Percentiles rank a stretch among this genome's conserved stretches.
These are phyloP conservation scores for Hippocampus comes DNA, from an alignment of 2,113 vertebrate genomes.

Conservation along the genomic window DNA sequence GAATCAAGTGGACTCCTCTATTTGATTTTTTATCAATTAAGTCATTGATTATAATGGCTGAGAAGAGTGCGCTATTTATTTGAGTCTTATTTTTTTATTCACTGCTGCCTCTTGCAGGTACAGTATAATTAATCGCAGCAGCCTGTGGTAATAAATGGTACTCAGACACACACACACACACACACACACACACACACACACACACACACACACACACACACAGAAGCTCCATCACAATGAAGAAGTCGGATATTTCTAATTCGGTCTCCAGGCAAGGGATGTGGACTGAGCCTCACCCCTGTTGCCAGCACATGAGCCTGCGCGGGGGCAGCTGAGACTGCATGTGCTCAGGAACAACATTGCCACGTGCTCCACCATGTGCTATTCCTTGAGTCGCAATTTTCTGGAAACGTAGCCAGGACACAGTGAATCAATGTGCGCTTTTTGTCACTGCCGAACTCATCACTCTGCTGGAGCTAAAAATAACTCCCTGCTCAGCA, in stretches of 20 bases:
- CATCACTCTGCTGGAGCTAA: slow-evolving; percentile 31
- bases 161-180: too few species aligned
- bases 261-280: slow-evolving; percentile 32
- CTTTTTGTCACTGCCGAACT: slow-evolving; percentile 42
- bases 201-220: too few species aligned
- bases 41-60: too few species aligned
- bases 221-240: slow-evolving; percentile 3
- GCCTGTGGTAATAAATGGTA: too few species aligned
- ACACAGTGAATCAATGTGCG: slow-evolving; percentile 19
- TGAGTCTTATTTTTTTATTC: too few species aligned
- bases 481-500: slow-evolving; percentile 42
- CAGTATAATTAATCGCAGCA: too few species aligned
- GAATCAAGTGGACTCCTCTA: too few species aligned
- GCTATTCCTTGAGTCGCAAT: slow-evolving; percentile 15
- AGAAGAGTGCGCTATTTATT: too few species aligned
- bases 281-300: slow-evolving; percentile 33
- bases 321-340: slow-evolving; percentile 52
- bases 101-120: too few species aligned
- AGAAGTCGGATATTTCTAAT: slow-evolving; percentile 45
- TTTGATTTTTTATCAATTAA: too few species aligned
- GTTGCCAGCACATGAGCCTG: slow-evolving; percentile 49
- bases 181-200: too few species aligned
- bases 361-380: slow-evolving; percentile 47
- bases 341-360: slow-evolving; percentile 55
- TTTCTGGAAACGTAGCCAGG: slow-evolving; percentile 28